phyloP scores from a whole-genome alignment of 2,888 invertebrate species.

The Tortricodes alternella region DNA sequence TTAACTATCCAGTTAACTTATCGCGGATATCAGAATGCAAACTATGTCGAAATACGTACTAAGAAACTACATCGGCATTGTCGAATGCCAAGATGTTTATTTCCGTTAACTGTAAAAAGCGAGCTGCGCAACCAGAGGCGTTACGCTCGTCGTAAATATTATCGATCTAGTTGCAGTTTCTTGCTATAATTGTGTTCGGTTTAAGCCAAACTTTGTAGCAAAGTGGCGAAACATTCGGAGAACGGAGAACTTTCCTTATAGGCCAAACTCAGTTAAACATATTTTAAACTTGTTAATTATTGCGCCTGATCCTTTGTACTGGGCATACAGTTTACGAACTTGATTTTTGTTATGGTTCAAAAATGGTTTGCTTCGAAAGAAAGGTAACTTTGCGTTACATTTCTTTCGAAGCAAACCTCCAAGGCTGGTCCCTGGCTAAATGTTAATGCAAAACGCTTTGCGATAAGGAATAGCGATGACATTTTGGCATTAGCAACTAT shows the following conservation, averaged over 20 bases:
- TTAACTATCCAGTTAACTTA: neutral
- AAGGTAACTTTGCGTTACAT: too few species aligned
- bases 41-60: neutral
- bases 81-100: neutral
- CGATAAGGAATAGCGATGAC: too few species aligned
- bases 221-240: neutral
- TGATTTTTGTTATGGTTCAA: too few species aligned
- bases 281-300: neutral
- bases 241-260: constrained; percentile 35
- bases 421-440: too few species aligned
- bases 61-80: neutral
- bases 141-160: constrained; percentile 16
- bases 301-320: neutral
- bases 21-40: neutral
- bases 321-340: too few species aligned
- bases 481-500: too few species aligned
- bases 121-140: constrained; percentile 6
- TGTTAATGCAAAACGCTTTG: too few species aligned
- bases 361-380: too few species aligned
- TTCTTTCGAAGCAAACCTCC: too few species aligned
- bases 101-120: neutral
- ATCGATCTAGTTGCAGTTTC: constrained; percentile 35
- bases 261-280: constrained; percentile 31
- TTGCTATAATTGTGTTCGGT: constrained; percentile 35
- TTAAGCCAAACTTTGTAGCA: constrained; percentile 18